Evolutionary conservation across 2,888 invertebrate species (phyloP).

Genomic region (Athripsodes cinereus): DNA sequence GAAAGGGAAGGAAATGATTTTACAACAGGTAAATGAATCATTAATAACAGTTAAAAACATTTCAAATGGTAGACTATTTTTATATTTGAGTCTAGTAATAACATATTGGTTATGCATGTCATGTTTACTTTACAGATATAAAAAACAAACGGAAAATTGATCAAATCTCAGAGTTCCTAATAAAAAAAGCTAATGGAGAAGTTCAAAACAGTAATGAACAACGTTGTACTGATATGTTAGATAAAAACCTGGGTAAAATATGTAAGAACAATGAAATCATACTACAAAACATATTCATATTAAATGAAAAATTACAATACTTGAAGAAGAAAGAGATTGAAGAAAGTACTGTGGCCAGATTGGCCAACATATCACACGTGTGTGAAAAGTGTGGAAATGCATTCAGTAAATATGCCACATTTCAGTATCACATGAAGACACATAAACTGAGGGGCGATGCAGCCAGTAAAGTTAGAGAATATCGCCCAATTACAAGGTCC

Average conservation of each 20-base stretch:
- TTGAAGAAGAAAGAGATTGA: conserved; percentile 45
- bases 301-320: conserved; percentile 43
- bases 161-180: conserved; percentile 14
- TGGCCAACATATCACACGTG: conserved; percentile 36
- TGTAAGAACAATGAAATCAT: conserved; percentile 47
- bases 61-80: too few relatives aligned
- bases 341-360: conserved; percentile 37
- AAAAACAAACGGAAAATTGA: conserved; percentile 17
- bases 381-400: conserved; percentile 45
- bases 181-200: conserved; percentile 8
- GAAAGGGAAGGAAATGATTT: neutral
- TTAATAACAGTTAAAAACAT: neutral
- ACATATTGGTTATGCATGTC: too few relatives aligned
- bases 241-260: conserved; percentile 44
- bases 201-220: neutral
- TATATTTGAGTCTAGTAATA: too few relatives aligned
- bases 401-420: conserved; percentile 46
- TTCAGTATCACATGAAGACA: conserved; percentile 42
- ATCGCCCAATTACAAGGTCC: neutral
- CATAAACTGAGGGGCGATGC: conserved; percentile 25
- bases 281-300: conserved; percentile 46
- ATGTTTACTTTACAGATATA: neutral
- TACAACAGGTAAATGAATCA: conserved; percentile 1
- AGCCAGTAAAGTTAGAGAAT: conserved; percentile 6
- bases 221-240: conserved; percentile 30